phyloP scores from a whole-genome alignment of 1,140 invertebrate species.

The Hycleus phaleratus region DNA sequence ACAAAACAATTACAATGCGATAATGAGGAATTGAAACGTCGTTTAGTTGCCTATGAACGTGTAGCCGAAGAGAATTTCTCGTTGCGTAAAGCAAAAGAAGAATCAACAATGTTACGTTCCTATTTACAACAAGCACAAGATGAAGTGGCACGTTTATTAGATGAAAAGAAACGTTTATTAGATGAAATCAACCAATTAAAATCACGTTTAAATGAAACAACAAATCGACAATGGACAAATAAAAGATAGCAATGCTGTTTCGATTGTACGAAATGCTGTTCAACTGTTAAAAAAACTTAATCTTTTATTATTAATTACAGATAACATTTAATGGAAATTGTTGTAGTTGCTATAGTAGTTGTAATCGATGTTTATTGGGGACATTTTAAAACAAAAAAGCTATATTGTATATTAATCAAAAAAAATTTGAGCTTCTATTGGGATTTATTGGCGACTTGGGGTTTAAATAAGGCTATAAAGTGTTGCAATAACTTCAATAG shows the following conservation, averaged over 20 bases:
- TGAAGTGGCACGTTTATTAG: conserved; percentile 57
- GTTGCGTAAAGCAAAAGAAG: conserved; percentile 53
- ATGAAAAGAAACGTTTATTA: conserved; percentile 65
- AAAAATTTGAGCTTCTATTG: no score
- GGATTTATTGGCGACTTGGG: no score
- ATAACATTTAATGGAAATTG: neutral
- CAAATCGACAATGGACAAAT: conserved; percentile 44
- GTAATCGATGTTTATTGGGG: no score
- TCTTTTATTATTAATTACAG: conserved; percentile 11
- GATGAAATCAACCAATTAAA: conserved; percentile 59
- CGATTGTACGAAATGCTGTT: conserved; percentile 54
- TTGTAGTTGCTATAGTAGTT: neutral
- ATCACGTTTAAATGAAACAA: conserved; percentile 41
- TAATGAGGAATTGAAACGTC: conserved; percentile 56
- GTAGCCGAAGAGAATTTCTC: conserved; percentile 55
- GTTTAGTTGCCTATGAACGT: conserved; percentile 51
- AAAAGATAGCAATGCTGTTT: conserved; percentile 63
- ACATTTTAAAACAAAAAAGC: no score
- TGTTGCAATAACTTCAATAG: no score
- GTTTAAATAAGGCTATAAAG: no score
- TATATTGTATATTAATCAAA: no score
- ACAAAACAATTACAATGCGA: conserved; percentile 49
- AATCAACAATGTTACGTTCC: conserved; percentile 51
- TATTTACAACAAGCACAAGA: conserved; percentile 60
- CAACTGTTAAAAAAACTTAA: conserved; percentile 35